Conservation (phyloP, 2,888 invertebrate species). For the Nymphalis urticae region DNA sequence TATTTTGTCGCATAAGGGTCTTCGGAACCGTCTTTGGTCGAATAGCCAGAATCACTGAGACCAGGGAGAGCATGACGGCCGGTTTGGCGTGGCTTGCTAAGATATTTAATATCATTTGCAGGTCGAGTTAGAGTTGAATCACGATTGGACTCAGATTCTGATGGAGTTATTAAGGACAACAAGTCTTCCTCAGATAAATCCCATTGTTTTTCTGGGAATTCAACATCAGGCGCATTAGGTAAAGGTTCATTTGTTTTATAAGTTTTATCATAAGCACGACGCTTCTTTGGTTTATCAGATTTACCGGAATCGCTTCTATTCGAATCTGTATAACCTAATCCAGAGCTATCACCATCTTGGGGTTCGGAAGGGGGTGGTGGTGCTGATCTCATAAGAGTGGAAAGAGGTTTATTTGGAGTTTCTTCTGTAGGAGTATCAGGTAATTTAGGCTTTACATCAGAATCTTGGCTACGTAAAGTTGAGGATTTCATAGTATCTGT, state of each 20-base stretch:
- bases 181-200: conserved; percentile 86
- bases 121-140: conserved; percentile 81
- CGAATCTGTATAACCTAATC: conserved; percentile 78
- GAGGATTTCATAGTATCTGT: conserved; percentile 76
- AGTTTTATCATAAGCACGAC: conserved; percentile 88
- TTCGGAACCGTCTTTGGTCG: conserved; percentile 71
- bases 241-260: conserved; percentile 93
- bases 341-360: conserved; percentile 74
- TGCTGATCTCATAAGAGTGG: conserved; percentile 56
- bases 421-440: conserved; percentile 69
- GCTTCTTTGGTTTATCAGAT: conserved; percentile 83
- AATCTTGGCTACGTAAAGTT: conserved; percentile 63
- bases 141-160: conserved; percentile 82
- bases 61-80: conserved; percentile 77
- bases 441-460: conserved; percentile 62
- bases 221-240: conserved; percentile 86
- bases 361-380: conserved; percentile 58
- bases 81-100: conserved; percentile 81
- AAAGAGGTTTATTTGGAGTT: conserved; percentile 51
- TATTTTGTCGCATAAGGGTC: conserved; percentile 70
- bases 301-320: conserved; percentile 77
- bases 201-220: conserved; percentile 91
- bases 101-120: conserved; percentile 83
- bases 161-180: conserved; percentile 76
- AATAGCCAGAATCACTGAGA: conserved; percentile 75